Percentiles rank a stretch among this genome's conserved stretches.
These are phyloP conservation scores for Chionodraco myersi DNA, from an alignment of 2,113 vertebrate genomes.

Conservation along the genomic window DNA sequence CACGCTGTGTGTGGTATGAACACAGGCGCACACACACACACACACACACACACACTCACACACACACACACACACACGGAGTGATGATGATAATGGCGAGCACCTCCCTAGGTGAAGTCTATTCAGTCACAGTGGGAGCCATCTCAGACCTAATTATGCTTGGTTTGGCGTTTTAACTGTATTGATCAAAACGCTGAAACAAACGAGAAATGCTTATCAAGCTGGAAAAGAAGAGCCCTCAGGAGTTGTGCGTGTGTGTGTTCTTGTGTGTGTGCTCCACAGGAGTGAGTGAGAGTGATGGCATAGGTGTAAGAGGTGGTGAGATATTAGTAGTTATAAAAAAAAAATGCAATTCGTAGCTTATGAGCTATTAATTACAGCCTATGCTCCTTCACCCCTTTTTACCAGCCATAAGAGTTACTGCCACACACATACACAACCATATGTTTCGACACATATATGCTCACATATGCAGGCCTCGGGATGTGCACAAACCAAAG, in stretches of 20 bases:
- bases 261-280: conserved; percentile 11
- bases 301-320: conserved; percentile 57
- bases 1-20: conserved; percentile 52
- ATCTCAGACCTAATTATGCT: conserved; percentile 76
- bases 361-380: conserved; percentile 80
- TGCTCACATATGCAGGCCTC: conserved; percentile 33
- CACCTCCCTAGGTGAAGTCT: conserved; percentile 67
- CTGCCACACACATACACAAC: conserved; percentile 40
- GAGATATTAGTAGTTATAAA: conserved; percentile 74
- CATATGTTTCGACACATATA: conserved; percentile 29
- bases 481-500: conserved; percentile 41
- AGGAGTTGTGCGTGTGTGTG: conserved; percentile 41
- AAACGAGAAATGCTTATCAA: conserved; percentile 79
- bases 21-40: conserved; percentile 25
- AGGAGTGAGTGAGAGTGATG: conserved; percentile 67
- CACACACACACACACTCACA: conserved; percentile 28
- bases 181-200: conserved; percentile 78
- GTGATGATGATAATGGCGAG: conserved; percentile 71
- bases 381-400: conserved; percentile 60
- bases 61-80: conserved; percentile 42
- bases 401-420: conserved; percentile 72
- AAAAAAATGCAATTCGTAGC: conserved; percentile 78
- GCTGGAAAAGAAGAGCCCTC: conserved; percentile 70
- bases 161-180: conserved; percentile 77
- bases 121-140: conserved; percentile 69